phyloP scores from a whole-genome alignment of 2,888 invertebrate species.

The Atethmia centrago region DNA sequence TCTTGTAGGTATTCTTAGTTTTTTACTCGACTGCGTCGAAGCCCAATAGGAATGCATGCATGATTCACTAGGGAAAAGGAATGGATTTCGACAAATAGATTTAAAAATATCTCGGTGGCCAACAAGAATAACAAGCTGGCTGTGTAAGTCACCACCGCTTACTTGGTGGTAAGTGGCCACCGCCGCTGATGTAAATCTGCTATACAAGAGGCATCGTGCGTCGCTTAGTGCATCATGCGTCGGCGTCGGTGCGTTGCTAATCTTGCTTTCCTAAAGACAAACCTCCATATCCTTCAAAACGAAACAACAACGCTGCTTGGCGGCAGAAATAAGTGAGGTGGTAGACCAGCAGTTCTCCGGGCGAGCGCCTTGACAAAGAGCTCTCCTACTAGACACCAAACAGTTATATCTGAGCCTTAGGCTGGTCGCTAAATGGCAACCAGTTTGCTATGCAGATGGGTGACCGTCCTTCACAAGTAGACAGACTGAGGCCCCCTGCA shows the following conservation, averaged over 20 bases:
- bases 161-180: too few species aligned
- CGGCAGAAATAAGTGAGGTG: not conserved
- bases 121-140: not conserved
- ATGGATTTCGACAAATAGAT: not conserved
- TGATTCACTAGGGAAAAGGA: too few species aligned
- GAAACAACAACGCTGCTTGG: not conserved
- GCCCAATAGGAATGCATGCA: not conserved
- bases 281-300: not conserved
- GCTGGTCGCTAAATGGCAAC: not conserved
- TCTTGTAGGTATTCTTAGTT: not conserved
- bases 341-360: not conserved
- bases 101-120: not conserved
- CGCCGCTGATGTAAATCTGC: not conserved
- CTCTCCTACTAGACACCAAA: not conserved
- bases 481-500: not conserved
- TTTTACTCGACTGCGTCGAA: not conserved
- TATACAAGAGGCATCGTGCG: not conserved
- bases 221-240: too few species aligned
- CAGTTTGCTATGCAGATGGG: not conserved
- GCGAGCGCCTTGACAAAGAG: not conserved
- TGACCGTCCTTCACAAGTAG: slow-evolving; percentile 2
- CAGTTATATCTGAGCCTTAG: not conserved
- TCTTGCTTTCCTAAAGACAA: not conserved
- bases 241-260: not conserved
- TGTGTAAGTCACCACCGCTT: too few species aligned